Evolutionary conservation across 2,113 vertebrate genomes (phyloP).

Genomic region (Oenanthe oenanthe): DNA sequence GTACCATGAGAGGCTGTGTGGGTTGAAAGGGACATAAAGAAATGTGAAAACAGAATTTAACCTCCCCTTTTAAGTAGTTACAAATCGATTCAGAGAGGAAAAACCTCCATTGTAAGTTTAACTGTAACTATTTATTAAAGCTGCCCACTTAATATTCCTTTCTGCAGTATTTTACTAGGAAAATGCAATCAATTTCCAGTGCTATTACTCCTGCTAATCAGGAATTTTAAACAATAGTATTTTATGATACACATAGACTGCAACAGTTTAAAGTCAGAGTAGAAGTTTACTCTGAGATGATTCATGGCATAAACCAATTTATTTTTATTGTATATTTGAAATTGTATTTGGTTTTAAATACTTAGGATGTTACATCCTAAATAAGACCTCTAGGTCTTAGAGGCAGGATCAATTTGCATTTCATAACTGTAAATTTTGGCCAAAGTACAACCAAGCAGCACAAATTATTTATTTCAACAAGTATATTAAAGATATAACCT

Average conservation of each 20-base stretch:
- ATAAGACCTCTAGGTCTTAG: neutral
- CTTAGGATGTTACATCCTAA: neutral
- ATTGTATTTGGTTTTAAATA: neutral
- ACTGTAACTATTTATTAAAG: neutral
- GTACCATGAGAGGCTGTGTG: neutral
- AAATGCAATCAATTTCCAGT: neutral
- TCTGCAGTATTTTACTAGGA: neutral
- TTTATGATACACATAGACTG: neutral
- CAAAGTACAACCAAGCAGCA: neutral
- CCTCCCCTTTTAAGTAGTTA: neutral
- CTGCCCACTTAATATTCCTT: neutral
- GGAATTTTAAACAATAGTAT: neutral
- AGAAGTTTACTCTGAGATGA: constrained; percentile 11
- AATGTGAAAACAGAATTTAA: neutral
- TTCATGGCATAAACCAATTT: neutral
- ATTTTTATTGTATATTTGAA: neutral
- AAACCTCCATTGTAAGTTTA: neutral
- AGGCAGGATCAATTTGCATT: neutral
- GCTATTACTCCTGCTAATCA: neutral
- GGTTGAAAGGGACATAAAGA: neutral
- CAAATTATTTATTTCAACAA: neutral
- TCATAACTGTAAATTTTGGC: neutral
- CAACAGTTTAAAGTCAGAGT: neutral
- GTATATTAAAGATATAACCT: neutral
- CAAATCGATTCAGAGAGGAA: neutral